Base-by-base conservation (phyloP, 1,140 invertebrate species). In the Vollenhovia emeryi region DNA sequence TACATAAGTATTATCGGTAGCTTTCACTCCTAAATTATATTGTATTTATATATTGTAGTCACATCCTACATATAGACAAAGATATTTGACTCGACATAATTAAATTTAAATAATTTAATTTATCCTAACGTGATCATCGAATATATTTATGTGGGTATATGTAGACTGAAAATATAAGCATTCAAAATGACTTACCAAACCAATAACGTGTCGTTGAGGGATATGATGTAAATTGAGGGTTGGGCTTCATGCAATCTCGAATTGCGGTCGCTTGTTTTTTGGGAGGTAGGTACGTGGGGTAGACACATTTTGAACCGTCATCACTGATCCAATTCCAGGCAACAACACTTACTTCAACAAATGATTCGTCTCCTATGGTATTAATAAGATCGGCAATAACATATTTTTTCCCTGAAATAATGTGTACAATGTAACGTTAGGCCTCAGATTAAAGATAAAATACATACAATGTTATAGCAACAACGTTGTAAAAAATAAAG, bases 271-370 rank as follows among this genome's bases (percentile, higher is more conserved):
- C 55, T 59, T 59, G 55, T 59, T 27, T 59, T 59, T 3, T 27
- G 11, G 55, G 24, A 59, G 55, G 55, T 59, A 59, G 55, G 21
- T 59, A 59, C 55, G 24, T 59, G 2, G 55, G 55, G 15, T 59
- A 59, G 9, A 59, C 55, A 59, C 55, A 59, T 27, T 27, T 59
- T 27, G 55, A 59, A 9, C 55, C 55, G 30, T 59, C 55, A 27
- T 59, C 55, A 27, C 55, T 59, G 55, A 59, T 27, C 55, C 55
- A 59, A 59, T 59, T 59, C 55, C 55, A 59, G 8, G 55, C 55
- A 27, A 59, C 55, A 59, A 59, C 55, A 59, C 55, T 27, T 59
- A 59, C 55, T 59, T 59, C 55, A 59, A 59, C 24, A 27, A 59
- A 59, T 59, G 8, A 59, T 27, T 59, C 24, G 13, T 13, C 55